Evolutionary conservation across 2,113 vertebrate species (phyloP).

Genomic region (Catagonus wagneri): DNA sequence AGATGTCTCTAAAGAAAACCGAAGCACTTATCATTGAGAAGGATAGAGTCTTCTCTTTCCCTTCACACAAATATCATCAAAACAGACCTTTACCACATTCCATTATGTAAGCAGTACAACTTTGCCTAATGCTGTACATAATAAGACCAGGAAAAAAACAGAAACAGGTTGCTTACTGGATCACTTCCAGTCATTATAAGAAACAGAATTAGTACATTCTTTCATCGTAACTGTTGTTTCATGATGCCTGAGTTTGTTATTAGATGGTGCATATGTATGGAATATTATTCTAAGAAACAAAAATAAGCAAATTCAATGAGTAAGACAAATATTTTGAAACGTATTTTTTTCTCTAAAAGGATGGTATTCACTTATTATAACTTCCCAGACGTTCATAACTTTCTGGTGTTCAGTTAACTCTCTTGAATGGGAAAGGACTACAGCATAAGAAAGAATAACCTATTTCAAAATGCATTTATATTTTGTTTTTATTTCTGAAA

Average conservation of each 20-base stretch:
- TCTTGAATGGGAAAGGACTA: neutral
- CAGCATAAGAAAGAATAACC: neutral
- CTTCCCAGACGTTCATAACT: neutral
- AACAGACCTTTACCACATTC: neutral
- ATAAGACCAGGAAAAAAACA: neutral
- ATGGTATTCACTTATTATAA: neutral
- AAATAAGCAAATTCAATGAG: neutral
- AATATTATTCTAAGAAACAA: neutral
- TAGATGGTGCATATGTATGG: neutral
- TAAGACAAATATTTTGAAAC: neutral
- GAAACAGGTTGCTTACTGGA: neutral
- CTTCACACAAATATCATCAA: neutral
- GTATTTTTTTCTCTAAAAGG: neutral
- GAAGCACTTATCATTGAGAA: neutral
- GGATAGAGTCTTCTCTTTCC: neutral
- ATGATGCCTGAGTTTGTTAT: neutral
- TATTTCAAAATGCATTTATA: constrained; percentile 3
- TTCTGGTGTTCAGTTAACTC: neutral
- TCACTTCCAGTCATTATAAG: neutral
- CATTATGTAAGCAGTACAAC: neutral
- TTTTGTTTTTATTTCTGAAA: neutral
- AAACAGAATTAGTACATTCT: neutral
- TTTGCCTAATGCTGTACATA: neutral
- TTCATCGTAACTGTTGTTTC: neutral
- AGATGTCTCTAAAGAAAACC: neutral